These are phyloP conservation scores for Corythoichthys haematopterus DNA, from an alignment of 2,113 vertebrate species.

Conservation along the genomic window DNA sequence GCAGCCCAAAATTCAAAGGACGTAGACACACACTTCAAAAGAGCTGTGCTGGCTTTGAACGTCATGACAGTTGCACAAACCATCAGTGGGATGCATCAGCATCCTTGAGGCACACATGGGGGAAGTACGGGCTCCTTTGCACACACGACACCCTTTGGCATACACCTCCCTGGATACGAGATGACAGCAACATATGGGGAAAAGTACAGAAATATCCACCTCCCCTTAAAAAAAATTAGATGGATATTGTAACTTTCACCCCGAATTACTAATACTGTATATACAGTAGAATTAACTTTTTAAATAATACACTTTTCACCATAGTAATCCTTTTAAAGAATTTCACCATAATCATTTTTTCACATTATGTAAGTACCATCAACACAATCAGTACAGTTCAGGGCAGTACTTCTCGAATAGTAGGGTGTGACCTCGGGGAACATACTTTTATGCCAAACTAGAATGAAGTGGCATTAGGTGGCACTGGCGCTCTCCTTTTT, in stretches of 20 bases:
- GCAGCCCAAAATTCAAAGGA: conserved; percentile 47
- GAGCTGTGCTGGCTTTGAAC: conserved; percentile 56
- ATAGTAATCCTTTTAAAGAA: too few species aligned
- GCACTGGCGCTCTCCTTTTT: too few species aligned
- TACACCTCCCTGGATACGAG: conserved; percentile 28
- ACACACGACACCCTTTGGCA: conserved; percentile 42
- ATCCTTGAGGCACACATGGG: conserved; percentile 37
- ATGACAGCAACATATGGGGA: conserved; percentile 24
- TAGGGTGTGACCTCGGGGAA: too few species aligned
- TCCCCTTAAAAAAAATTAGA: neutral
- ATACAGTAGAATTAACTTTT: too few species aligned
- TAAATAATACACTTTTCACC: too few species aligned
- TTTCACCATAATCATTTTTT: too few species aligned
- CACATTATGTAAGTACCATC: too few species aligned
- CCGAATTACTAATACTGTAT: neutral
- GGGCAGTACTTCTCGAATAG: too few species aligned
- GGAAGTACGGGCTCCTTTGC: conserved; percentile 30
- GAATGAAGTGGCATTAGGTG: too few species aligned
- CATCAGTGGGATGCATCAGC: conserved; percentile 44
- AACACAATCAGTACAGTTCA: too few species aligned
- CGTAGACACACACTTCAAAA: conserved; percentile 54
- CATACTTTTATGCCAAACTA: too few species aligned
- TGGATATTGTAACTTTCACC: neutral
- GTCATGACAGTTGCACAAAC: conserved; percentile 50
- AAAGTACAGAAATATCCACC: neutral